Base-by-base conservation (phyloP, 2,113 vertebrate genomes). In the Diadophis punctatus region DNA sequence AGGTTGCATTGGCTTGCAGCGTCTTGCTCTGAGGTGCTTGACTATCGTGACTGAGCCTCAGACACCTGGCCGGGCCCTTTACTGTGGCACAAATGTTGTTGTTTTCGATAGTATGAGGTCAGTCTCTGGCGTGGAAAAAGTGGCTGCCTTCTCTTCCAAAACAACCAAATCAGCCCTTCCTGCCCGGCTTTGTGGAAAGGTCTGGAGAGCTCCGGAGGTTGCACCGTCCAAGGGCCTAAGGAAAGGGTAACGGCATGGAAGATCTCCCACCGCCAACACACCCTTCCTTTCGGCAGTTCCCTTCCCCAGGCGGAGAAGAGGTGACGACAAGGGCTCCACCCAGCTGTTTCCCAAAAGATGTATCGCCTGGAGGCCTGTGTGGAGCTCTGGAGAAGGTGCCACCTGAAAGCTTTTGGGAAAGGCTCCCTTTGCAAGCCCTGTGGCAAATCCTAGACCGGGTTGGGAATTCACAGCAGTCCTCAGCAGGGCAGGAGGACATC, bases 31-130 rank as follows among this genome's bases (percentile, higher is more conserved):
- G 18, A 1, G 63, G 12, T 16, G 30, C 63, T n/a, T n/a, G 27
- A 4, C 4, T 34, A 2, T n/a, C 1, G 2, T 5, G 12, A 34
- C 12, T 34, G 63, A n/a, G 30, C 2, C 30, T 34, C 5, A 1
- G 63, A 14, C 10, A 16, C 10, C 6, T 1, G 30, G 12, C n/a
- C 63, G 27, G 58, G 10, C 9, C 27, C 27, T 63, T 11, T 4
- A 63, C 58, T 3, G 58, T 11, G 58, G 58, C 58, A 2, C 18
- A 16, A 74, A 34, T 8, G 2, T 74, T 34, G n/a, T 34, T 74
- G 63, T 74, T 74, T 74, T 74, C 14, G 14, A 18, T 18, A 34
- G 30, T 1, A 74, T 74, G 68, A 74, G 16, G 68, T 74, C 68
- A 39, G 68, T 20, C n/a, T 74, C n/a, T 34, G 14, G 63, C 14